Conservation (phyloP, 1,140 invertebrate genomes). For the Marisa cornuarietis region DNA sequence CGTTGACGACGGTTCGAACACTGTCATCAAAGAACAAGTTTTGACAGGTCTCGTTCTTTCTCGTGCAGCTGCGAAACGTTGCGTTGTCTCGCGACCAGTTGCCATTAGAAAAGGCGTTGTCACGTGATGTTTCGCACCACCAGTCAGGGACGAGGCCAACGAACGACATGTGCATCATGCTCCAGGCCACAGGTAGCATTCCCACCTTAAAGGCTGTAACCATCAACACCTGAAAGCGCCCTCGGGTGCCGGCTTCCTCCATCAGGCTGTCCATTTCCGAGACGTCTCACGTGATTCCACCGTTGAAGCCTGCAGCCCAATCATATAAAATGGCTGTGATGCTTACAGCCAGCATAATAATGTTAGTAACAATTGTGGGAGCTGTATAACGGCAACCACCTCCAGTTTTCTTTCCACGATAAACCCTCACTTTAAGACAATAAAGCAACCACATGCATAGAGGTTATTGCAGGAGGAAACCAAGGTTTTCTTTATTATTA, state of each 20-base stretch:
- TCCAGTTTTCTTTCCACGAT: no score
- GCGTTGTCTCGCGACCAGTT: slow-evolving; percentile 22
- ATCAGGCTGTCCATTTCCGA: slow-evolving; percentile 24
- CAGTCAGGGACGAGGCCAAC: slow-evolving; percentile 38
- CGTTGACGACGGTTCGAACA: slow-evolving; percentile 21
- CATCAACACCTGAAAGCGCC: slow-evolving; percentile 33
- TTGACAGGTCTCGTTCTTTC: not conserved
- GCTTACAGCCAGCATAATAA: no score
- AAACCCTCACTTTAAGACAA: no score
- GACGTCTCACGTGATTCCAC: not conserved
- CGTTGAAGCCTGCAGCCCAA: no score
- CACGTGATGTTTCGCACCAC: slow-evolving; percentile 20
- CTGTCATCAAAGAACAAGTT: not conserved
- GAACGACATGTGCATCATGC: slow-evolving; percentile 41
- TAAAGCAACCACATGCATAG: no score
- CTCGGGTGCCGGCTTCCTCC: slow-evolving; percentile 29
- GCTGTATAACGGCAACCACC: no score
- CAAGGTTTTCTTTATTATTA: no score
- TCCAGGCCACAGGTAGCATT: slow-evolving; percentile 34
- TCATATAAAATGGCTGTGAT: no score
- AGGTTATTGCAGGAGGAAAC: no score
- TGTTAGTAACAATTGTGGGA: no score
- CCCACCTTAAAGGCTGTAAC: slow-evolving; percentile 14
- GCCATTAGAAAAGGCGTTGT: not conserved
- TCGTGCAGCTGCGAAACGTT: slow-evolving; percentile 19